Evolutionary conservation across 2,113 vertebrate genomes (phyloP), one percentile per base, ranked within the genome.

Genomic region (Cettia cetti): DNA sequence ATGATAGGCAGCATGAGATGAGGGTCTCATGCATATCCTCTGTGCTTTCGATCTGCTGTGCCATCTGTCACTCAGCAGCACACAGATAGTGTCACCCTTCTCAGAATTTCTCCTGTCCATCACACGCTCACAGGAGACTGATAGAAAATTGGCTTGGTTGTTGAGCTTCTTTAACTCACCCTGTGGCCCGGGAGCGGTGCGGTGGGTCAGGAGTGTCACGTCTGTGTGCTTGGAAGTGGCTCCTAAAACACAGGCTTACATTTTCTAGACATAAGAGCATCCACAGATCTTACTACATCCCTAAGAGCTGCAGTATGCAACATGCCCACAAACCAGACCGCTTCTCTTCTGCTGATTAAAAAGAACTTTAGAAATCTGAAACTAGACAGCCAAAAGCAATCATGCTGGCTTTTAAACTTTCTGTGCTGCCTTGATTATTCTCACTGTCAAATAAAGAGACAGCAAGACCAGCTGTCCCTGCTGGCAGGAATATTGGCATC

Each of bases 391-490:
- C 92, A 95, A 95, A 94, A 92, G 81, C 89, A 95, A 92, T 95
- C 90, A 90, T 28, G 76, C 69, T 77, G 78, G 81, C 82, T 93
- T 95, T 95, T 94, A 93, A 97, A 96, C 88, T 91, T 95, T 94
- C 90, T 83, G 69, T 1, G 2, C 90, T 95, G 90, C 93, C 88
- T 94, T 93, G 52, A 71, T 96, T 94, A 96, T 94, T 95, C 82
- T 90, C 76, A 74, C 85, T 95, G 90, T 86, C 80, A 93, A 86
- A 95, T 84, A 94, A 95, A 94, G 82, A 94, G 82, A 70, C 61
- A 39, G 90, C 76, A 86, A 96, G 90, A 95, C 93, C 92, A 94
- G 90, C 88, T 96, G 92, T 93, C 93, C 93, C 96, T 94, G 69
- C 88, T 93, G 88, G 93, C 92, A 96, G 85, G 64, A 95, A 81